Percentiles rank a stretch among this genome's conserved stretches.
These are phyloP conservation scores for Drosophila eohydei DNA, from an alignment of 2,888 invertebrate species.

Conservation along the genomic window DNA sequence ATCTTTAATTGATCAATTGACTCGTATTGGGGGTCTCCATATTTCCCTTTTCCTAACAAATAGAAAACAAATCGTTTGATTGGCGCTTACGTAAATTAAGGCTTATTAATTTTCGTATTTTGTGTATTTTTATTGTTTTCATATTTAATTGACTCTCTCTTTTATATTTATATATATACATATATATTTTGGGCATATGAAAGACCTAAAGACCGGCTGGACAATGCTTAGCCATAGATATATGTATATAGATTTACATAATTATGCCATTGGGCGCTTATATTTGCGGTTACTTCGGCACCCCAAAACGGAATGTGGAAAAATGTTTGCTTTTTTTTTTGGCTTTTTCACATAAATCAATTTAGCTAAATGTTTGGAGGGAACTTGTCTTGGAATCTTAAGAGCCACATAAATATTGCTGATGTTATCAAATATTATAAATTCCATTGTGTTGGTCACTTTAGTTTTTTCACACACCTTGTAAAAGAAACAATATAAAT, in stretches of 20 bases:
- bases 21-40: slow-evolving; percentile 30
- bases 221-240: slow-evolving; percentile 36
- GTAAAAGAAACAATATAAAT: neutral
- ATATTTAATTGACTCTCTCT: slow-evolving; percentile 57
- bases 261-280: slow-evolving; percentile 61
- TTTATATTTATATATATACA: slow-evolving; percentile 32
- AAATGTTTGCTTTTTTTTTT: slow-evolving; percentile 36
- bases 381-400: slow-evolving; percentile 38
- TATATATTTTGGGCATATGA: slow-evolving; percentile 16
- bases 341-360: slow-evolving; percentile 53
- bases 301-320: slow-evolving; percentile 33
- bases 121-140: slow-evolving; percentile 33
- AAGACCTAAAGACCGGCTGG: slow-evolving; percentile 18
- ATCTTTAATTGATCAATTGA: slow-evolving; percentile 72
- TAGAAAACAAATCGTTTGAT: slow-evolving; percentile 53
- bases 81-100: slow-evolving; percentile 70
- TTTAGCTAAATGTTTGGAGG: slow-evolving; percentile 26
- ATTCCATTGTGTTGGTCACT: slow-evolving; percentile 12
- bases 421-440: slow-evolving; percentile 17
- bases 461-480: slow-evolving; percentile 3
- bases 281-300: slow-evolving; percentile 18
- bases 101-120: slow-evolving; percentile 56
- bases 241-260: slow-evolving; percentile 56
- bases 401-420: slow-evolving; percentile 48
- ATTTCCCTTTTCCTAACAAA: slow-evolving; percentile 31